Evolutionary conservation across 2,113 vertebrate species (phyloP).

Genomic region (Excalfactoria chinensis): DNA sequence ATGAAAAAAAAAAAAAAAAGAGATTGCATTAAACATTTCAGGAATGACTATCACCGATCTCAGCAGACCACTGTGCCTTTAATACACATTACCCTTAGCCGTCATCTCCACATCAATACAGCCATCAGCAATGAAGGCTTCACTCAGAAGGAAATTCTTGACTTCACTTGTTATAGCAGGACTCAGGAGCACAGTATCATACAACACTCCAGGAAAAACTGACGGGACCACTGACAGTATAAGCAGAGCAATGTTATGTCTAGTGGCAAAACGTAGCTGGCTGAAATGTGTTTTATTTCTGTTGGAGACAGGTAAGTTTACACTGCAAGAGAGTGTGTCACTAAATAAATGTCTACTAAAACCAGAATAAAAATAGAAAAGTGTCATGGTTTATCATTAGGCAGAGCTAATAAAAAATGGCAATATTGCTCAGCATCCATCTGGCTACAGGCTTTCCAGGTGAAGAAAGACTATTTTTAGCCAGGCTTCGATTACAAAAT

Average conservation of each 20-base stretch:
- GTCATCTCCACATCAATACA: constrained; percentile 78
- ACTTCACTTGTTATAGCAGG: constrained; percentile 65
- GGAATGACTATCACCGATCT: constrained; percentile 70
- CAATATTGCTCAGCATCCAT: constrained; percentile 33
- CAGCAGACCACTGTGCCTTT: constrained; percentile 65
- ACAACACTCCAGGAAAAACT: constrained; percentile 63
- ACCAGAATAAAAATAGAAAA: constrained; percentile 58
- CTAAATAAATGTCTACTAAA: constrained; percentile 60
- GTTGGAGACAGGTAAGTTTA: constrained; percentile 61
- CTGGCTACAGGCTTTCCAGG: constrained; percentile 20
- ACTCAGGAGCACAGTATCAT: constrained; percentile 61
- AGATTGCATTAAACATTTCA: constrained; percentile 67
- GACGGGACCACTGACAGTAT: constrained; percentile 56
- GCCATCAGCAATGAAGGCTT: constrained; percentile 72
- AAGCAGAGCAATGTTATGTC: constrained; percentile 56
- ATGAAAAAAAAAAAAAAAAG: constrained; percentile 29
- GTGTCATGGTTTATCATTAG: constrained; percentile 31
- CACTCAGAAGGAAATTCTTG: constrained; percentile 75
- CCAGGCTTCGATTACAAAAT: constrained; percentile 58
- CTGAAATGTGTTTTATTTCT: constrained; percentile 72
- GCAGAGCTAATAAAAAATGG: constrained; percentile 45
- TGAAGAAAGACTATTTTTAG: constrained; percentile 36
- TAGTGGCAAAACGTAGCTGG: constrained; percentile 45
- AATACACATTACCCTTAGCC: constrained; percentile 72
- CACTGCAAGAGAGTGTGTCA: not conserved